Evolutionary conservation across 2,888 invertebrate species (phyloP), one percentile per base, ranked within the genome.

Genomic region (Thymelicus sylvestris): DNA sequence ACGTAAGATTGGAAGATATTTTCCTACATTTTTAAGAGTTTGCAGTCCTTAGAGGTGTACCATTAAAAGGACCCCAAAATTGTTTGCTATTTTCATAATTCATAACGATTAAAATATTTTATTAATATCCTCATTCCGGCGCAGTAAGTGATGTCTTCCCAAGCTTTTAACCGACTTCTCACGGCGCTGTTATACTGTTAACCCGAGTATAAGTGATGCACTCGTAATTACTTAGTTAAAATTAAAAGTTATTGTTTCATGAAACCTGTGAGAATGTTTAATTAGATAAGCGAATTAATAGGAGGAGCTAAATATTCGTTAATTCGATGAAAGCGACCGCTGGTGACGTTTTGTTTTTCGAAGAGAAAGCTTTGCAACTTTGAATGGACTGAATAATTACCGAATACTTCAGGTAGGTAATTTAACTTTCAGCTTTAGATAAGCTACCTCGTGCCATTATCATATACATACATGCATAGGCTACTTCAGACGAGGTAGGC

Each of bases 251-350:
- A 92, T 91, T 92, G 90, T 93, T 89, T 85, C 83, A 87, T 84
- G 87, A 86, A 91, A 88, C 85, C 89, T 91, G 92, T 93, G 93
- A 89, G 92, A 92, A 91, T 92, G 89, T 92, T 90, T 92, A 93
- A 91, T 91, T 92, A 91, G 89, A 90, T 92, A 92, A 91, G 80
- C 89, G 86, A 87, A 83, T 57, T 70, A 70, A 85, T 89, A 88
- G 89, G 88, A 87, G 87, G 87, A 88, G 86, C 86, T 84, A 81
- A 84, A 80, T 80, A 79, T 80, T 81, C 79, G 80, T 81, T 83
- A 79, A 78, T 80, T 74, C 77, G 85, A 87, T 81, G 88, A 91
- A 90, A 90, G 89, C 89, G 24, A 55, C 55, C 55, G 55, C 19
- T 24, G 55, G 55, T 5, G 55, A 24, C 55, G 55, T 55, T 55